Evolutionary conservation across 2,888 invertebrate genomes (phyloP), one percentile per base, ranked within the genome.

Genomic region (Latrodectus elegans): DNA sequence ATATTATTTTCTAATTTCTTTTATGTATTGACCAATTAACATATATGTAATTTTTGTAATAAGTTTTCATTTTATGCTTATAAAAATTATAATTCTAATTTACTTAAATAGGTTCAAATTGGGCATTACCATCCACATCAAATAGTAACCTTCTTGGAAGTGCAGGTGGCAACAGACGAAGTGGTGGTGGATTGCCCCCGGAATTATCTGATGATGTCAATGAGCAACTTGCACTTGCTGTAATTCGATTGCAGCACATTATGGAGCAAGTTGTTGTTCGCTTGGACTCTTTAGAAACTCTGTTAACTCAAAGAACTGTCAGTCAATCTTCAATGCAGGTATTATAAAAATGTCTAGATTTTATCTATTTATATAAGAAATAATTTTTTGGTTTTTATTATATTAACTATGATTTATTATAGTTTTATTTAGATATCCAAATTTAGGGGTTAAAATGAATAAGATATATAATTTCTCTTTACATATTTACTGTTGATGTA

Each of bases 151-250:
- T 68, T 1, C 14, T 74, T n/a, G 71, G 88, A 15, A 81, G 87
- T 22, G 71, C 84, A 15, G 84, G 84, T 8, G 88, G 88, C 11
- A 70, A 77, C 12, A 22, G 88, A 8, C 65, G 86, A n/a, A 72
- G 75, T 60, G 83, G 79, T 9, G 89, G 75, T n/a, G 71, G 78
- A 2, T 12, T 71, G 8, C 17, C 60, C 4, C 15, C 53, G 17
- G 80, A 77, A 11, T 22, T 82, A 14, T 76, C 88, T 15, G 15
- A 71, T 51, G 90, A 89, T 76, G 81, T 89, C 4, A 86, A 89
- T 70, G 90, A 90, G 72, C 90, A 90, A 51, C 75, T 90, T 26
- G 89, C 90, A 9, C 72, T 89, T 52, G 90, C 90, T n/a, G 88
- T 90, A 9, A 87, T 90, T 26, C 82, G 89, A 22, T 73, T 90